A percentile compares a stretch with the other conserved stretches of the same genome.
phyloP scores from a whole-genome alignment of 2,888 invertebrate species.

The Platycheirus rosarum region DNA sequence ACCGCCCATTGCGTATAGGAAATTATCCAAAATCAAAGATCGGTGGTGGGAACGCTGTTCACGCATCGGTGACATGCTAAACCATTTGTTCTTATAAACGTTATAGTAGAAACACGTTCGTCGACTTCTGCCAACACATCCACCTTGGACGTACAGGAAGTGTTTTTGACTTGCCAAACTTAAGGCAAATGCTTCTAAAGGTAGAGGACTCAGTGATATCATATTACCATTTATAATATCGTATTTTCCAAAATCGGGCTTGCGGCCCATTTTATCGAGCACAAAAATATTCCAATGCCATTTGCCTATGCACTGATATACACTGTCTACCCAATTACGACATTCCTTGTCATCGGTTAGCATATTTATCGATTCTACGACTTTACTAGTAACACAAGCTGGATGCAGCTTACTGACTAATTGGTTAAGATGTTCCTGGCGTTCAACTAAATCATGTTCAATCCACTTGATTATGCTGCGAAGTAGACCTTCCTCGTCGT shows the following conservation, averaged over 20 bases:
- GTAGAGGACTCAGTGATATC: constrained; percentile 75
- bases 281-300: constrained; percentile 78
- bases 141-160: constrained; percentile 78
- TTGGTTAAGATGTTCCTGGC: constrained; percentile 70
- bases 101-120: constrained; percentile 77
- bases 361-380: constrained; percentile 73
- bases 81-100: constrained; percentile 77
- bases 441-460: constrained; percentile 73
- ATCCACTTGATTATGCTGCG: constrained; percentile 77
- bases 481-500: constrained; percentile 77
- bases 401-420: constrained; percentile 77
- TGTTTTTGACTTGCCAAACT: constrained; percentile 76
- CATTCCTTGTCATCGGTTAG: constrained; percentile 73
- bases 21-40: constrained; percentile 76
- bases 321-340: constrained; percentile 76
- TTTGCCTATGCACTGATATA: constrained; percentile 72
- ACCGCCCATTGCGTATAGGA: constrained; percentile 77
- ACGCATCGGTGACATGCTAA: constrained; percentile 74
- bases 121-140: constrained; percentile 76
- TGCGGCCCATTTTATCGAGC: constrained; percentile 78
- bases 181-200: constrained; percentile 77
- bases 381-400: constrained; percentile 76
- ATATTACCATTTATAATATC: constrained; percentile 75
- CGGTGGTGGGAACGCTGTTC: constrained; percentile 78
- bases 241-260: constrained; percentile 75